Conservation (phyloP, 2,797 vertebrate species). For the Pangasius mekongensis region DNA sequence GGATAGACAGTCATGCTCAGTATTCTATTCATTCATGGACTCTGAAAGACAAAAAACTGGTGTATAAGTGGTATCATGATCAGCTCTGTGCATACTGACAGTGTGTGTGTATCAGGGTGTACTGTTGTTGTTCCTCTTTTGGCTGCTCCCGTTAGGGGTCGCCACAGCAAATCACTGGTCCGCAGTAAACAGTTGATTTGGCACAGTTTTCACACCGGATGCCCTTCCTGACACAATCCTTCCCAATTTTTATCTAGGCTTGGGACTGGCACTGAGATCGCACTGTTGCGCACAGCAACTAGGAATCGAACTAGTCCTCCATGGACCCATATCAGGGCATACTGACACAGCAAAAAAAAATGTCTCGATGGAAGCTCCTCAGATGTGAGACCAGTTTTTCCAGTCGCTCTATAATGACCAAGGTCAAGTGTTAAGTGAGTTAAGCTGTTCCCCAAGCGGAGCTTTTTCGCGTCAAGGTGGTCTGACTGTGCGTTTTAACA, state of each 20-base stretch:
- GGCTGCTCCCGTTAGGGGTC: no score
- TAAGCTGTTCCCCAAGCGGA: constrained; percentile 13
- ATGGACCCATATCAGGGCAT: not conserved
- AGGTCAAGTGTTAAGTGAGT: constrained; percentile 29
- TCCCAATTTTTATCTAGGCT: no score
- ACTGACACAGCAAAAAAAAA: not conserved
- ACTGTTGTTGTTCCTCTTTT: no score
- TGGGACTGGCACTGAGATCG: no score
- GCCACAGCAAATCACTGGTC: no score
- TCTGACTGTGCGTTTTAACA: constrained; percentile 32
- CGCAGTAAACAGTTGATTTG: no score
- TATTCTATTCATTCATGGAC: constrained; percentile 17
- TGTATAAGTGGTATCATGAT: not conserved
- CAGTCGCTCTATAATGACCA: constrained; percentile 32
- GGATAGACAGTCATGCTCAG: not conserved
- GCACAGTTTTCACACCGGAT: no score
- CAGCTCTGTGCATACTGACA: not conserved
- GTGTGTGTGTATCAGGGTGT: not conserved
- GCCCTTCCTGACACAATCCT: no score
- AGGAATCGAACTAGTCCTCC: no score
- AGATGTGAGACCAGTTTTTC: constrained; percentile 9
- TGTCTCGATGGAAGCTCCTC: not conserved
- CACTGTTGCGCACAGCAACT: no score
- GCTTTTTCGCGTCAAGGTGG: constrained; percentile 3
- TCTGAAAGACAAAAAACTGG: not conserved